Conservation (phyloP, 2,113 vertebrate species). For the Tylochromis polylepis region DNA sequence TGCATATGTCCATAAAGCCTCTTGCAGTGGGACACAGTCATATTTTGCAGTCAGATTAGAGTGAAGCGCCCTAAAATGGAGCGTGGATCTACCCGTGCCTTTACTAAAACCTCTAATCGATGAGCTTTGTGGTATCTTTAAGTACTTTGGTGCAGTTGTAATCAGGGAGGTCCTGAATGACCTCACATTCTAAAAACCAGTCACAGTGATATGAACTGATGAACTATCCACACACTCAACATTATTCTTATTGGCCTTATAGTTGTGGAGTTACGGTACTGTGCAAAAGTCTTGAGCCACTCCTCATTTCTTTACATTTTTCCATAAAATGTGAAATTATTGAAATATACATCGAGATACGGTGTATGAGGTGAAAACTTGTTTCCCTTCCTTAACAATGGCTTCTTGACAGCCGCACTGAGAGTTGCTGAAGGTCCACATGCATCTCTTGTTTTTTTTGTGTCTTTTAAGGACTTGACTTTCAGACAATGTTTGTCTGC, state of each 20-base stretch:
- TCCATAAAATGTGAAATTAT: not conserved
- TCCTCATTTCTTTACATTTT: not conserved
- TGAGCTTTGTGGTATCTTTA: rapidly evolving
- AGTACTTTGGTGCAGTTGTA: not conserved
- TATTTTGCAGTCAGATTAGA: not conserved
- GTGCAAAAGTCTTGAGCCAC: not conserved
- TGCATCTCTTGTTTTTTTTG: rapidly evolving
- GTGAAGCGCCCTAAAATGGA: not conserved
- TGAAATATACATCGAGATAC: not conserved
- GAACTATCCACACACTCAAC: not conserved
- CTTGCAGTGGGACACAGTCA: not conserved
- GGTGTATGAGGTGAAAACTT: not conserved
- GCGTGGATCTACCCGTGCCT: rapidly evolving
- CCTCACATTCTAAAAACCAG: not conserved
- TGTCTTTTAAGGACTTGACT: not conserved
- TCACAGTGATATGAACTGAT: not conserved
- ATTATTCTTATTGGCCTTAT: not conserved
- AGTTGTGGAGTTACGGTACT: not conserved
- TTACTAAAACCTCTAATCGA: rapidly evolving
- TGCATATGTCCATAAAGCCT: not conserved
- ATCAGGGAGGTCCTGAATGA: not conserved
- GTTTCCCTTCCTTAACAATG: not conserved
- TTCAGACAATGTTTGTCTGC: not conserved
- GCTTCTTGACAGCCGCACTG: not conserved
- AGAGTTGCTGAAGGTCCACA: not conserved